Evolutionary conservation across 1,140 invertebrate species (phyloP), one percentile per base, ranked within the genome.

Genomic region (Onthophagus taurus): DNA sequence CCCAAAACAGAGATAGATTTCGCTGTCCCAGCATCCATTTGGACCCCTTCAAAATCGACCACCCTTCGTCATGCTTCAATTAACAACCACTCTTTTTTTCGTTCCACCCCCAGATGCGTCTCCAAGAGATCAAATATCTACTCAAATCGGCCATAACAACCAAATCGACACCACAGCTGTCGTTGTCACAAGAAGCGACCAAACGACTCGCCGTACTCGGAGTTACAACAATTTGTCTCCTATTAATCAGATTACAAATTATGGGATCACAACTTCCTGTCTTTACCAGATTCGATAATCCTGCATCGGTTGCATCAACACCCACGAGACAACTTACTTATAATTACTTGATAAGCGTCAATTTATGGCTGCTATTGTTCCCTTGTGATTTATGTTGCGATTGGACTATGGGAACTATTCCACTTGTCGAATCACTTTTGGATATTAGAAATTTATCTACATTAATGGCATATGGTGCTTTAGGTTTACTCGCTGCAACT

Each of bases 371-470:
- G 29, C 70, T 97, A 33, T 71, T 94, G 23, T 83, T 89, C 62
- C 93, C 93, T 9, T 85, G 80, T 48, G 77, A 87, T 54, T 74
- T 97, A 11, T 96, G 92, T 70, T 97, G 92, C 67, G 94, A 97
- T 70, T 97, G 93, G 93, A 97, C 93, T 31, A 97, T 97, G 94
- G 92, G 91, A 23, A 96, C 93, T 18, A 83, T 97, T 39, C 88
- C 91, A 0, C 60, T 97, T 8, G 71, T 97, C 8, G 75, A 81
- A 44, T 81, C 80, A 23, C 76, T 93, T 53, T 49, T 72, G 1
- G 94, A 97, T 69, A 57, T 72, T 1, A 72, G 94, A 23, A 97
- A 96, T 71, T 48, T 94, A n/a, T 77, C 79, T 3, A 96, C 91
- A 0, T 5, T 93, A 2, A 67, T 70, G 0, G 78, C 88, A 23